Percentiles rank a stretch among this genome's conserved stretches.
phyloP scores from a whole-genome alignment of 2,888 invertebrate species.

The Anorthoa munda region DNA sequence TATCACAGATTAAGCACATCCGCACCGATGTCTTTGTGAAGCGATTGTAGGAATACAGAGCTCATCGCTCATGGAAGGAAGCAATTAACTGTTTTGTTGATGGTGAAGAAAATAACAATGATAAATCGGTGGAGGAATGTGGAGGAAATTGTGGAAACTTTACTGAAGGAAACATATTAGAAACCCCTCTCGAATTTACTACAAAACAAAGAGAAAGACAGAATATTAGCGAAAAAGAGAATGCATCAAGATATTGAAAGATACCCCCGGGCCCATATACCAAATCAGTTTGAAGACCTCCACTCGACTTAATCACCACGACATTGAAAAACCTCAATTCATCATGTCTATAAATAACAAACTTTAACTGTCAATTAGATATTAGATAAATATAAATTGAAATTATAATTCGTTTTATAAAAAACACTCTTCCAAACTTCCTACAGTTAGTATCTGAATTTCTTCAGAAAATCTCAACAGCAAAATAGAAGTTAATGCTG shows the following conservation, averaged over 20 bases:
- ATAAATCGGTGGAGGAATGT: slow-evolving; percentile 31
- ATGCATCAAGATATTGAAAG: not conserved
- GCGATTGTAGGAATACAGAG: slow-evolving; percentile 53
- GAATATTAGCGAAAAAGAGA: not conserved
- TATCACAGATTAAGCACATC: slow-evolving; percentile 87
- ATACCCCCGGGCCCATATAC: not conserved
- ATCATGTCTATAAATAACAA: too few species aligned
- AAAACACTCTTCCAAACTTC: not conserved
- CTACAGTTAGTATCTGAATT: too few species aligned
- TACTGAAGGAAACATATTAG: not conserved
- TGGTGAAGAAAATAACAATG: slow-evolving; percentile 48
- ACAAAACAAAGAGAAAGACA: not conserved
- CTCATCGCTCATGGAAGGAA: slow-evolving; percentile 58
- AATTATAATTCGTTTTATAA: not conserved
- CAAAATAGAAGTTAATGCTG: too few species aligned
- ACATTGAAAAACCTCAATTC: too few species aligned
- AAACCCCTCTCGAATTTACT: not conserved
- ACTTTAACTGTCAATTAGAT: too few species aligned
- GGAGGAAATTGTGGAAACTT: not conserved
- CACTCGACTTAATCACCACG: too few species aligned
- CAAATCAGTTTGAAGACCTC: too few species aligned
- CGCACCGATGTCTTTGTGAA: slow-evolving; percentile 71
- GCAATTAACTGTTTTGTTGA: slow-evolving; percentile 62
- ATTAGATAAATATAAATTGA: too few species aligned
- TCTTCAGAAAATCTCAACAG: not conserved